phyloP scores from a whole-genome alignment of 2,113 vertebrate species.

The Phalacrocorax brasilianus region DNA sequence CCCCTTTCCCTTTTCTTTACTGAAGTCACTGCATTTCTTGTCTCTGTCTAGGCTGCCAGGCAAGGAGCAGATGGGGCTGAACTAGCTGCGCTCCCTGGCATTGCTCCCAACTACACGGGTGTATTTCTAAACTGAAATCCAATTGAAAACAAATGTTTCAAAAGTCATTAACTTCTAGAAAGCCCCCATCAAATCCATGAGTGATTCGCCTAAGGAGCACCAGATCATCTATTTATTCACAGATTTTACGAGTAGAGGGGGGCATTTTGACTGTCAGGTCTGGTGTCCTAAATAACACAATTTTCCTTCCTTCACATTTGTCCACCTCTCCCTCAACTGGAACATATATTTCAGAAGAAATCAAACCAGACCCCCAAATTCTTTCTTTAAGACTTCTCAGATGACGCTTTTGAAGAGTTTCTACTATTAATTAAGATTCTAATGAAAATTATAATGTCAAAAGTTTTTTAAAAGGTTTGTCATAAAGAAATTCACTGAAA shows the following conservation, averaged over 20 bases:
- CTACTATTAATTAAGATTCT: neutral
- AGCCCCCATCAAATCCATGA: neutral
- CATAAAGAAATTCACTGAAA: neutral
- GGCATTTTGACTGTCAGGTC: neutral
- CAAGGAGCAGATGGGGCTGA: neutral
- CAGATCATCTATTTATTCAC: neutral
- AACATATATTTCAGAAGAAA: neutral
- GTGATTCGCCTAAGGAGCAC: neutral
- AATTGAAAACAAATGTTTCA: neutral
- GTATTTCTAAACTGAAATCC: neutral
- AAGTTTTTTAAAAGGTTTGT: neutral
- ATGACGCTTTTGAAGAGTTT: neutral
- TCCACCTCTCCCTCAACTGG: neutral
- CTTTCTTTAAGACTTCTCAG: neutral
- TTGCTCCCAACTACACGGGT: neutral
- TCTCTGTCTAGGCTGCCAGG: neutral
- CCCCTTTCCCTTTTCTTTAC: neutral
- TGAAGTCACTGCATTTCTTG: neutral
- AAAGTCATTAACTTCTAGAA: neutral
- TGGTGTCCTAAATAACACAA: neutral
- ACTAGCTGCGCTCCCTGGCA: neutral
- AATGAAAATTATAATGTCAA: neutral
- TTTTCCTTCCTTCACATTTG: neutral
- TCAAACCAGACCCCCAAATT: neutral
- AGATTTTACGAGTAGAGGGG: neutral